Conservation (phyloP, 2,888 invertebrate genomes). For the Acleris holmiana region DNA sequence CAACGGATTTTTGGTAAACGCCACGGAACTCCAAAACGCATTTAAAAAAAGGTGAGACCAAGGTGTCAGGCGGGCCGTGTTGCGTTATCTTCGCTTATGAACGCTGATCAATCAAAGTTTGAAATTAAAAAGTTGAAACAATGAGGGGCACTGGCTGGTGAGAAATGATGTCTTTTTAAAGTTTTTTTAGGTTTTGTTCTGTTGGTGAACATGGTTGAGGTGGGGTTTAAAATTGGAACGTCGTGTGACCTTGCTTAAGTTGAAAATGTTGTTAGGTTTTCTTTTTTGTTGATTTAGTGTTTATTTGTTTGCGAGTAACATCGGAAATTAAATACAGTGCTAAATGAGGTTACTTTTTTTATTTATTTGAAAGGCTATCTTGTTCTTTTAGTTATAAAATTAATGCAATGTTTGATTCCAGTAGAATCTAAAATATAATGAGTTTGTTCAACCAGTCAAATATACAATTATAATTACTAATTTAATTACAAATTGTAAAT, state of each 20-base stretch:
- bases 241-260: conserved; percentile 22
- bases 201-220: conserved; percentile 28
- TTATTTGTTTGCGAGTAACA: not conserved
- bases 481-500: conserved; percentile 5
- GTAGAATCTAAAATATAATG: too few relatives aligned
- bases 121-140: conserved; percentile 69
- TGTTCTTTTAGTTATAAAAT: too few relatives aligned
- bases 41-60: conserved; percentile 43
- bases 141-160: conserved; percentile 51
- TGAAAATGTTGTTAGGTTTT: conserved; percentile 14
- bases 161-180: conserved; percentile 38
- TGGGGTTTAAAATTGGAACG: conserved; percentile 29
- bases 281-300: not conserved
- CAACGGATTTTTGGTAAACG: not conserved
- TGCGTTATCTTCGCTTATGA: conserved; percentile 66
- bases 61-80: conserved; percentile 71
- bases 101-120: conserved; percentile 74
- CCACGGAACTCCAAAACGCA: conserved; percentile 21
- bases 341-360: not conserved
- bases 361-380: too few relatives aligned
- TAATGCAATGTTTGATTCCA: too few relatives aligned
- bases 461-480: not conserved
- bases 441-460: too few relatives aligned
- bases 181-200: conserved; percentile 29
- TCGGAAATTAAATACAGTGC: not conserved